Base-by-base conservation (phyloP, 2,888 invertebrate genomes). In the Acrobasis consociella region DNA sequence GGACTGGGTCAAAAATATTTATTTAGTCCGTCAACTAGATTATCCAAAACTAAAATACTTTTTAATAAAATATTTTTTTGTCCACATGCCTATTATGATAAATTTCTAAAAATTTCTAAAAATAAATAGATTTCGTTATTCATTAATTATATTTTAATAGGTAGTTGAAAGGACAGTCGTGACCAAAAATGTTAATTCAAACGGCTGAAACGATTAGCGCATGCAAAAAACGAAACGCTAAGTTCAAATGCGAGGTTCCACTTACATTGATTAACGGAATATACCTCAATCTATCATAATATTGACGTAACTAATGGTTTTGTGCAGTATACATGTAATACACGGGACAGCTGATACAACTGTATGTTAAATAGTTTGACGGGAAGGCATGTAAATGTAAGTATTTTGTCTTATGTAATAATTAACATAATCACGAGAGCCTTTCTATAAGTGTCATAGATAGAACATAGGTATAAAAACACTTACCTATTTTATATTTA, bases 251-350 rank as follows among this genome's bases (percentile, higher is more conserved):
- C 1, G n/a, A n/a, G 39, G 39, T 38, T 15, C 9, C 10, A 16
- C 16, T 39, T 10, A n/a, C n/a, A 55, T 55, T 55, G 10, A 55
- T 55, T 55, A 16, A 16, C 39, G 16, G 16, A 15, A 31, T 37
- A 52, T 31, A 31, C 38, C 55, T 55, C 55, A 55, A 16, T 55
- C 39, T 8, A 39, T 55, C 55, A 53, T 38, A 53, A 53, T 37
- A 39, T 16, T 38, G 55, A 55, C 39, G 39, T 55, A 39, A 55
- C 16, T 39, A 55, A 55, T 55, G 55, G 16, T 39, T 11, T 39
- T 38, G 38, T 39, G 9, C 38, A 16, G 9, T 11, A 38, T 11
- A 55, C 22, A 22, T 22, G 22, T 22, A 22, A 22, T 22, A 22
- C 39, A 39, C 55, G 9, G 55, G 55, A 16, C 55, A 39, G 39